These are phyloP conservation scores for Coelopa pilipes DNA, from an alignment of 2,888 invertebrate genomes.

Conservation along the genomic window DNA sequence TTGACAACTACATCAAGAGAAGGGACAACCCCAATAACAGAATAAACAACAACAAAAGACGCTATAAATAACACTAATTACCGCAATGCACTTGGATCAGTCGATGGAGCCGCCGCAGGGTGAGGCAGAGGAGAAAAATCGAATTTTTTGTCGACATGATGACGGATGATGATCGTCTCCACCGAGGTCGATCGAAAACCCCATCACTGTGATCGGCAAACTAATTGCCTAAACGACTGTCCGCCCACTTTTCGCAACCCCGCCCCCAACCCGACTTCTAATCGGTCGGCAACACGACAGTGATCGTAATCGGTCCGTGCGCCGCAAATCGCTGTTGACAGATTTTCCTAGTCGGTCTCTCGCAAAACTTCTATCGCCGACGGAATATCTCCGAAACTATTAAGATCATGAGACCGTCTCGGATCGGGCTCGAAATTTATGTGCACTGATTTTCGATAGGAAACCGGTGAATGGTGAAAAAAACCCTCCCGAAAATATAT, in stretches of 20 bases:
- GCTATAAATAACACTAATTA: no score
- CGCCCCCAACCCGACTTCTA: not conserved
- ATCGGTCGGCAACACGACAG: not conserved
- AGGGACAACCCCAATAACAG: no score
- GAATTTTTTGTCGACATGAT: no score
- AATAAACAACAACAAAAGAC: no score
- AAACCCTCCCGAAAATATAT: not conserved
- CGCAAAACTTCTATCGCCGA: not conserved
- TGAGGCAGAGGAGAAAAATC: no score
- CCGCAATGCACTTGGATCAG: no score
- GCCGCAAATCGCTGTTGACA: slow-evolving; percentile 33
- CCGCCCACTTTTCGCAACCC: slow-evolving; percentile 44
- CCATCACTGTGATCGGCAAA: slow-evolving; percentile 1
- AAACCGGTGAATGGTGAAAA: no score
- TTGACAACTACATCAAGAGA: no score
- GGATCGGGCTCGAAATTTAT: slow-evolving; percentile 17
- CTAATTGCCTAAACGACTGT: slow-evolving; percentile 56
- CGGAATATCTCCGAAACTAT: not conserved
- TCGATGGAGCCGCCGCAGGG: no score
- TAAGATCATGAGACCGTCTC: slow-evolving; percentile 10
- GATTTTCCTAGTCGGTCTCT: slow-evolving; percentile 15
- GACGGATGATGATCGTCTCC: no score
- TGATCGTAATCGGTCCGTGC: slow-evolving; percentile 17
- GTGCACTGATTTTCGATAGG: not conserved
- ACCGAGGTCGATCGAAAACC: no score